Conservation (phyloP, 2,797 vertebrate species). For the Rhabdomys pumilio region DNA sequence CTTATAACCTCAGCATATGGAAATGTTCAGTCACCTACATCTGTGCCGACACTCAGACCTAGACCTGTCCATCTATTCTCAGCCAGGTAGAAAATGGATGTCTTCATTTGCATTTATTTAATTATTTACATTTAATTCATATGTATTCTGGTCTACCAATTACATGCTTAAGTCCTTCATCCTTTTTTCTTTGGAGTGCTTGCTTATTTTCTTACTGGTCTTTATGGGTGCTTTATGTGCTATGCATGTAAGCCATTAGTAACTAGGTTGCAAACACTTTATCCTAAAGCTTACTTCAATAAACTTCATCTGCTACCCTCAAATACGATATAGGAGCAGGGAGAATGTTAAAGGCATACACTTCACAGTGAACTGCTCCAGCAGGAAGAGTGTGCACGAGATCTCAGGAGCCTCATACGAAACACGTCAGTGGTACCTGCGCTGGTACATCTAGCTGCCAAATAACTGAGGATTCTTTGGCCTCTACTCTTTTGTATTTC, state of each 20-base stretch:
- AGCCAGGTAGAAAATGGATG: neutral
- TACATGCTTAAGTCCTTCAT: slow-evolving; percentile 28
- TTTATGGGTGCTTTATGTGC: neutral
- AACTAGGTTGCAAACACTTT: slow-evolving; percentile 52
- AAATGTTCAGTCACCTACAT: neutral
- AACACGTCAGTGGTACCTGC: neutral
- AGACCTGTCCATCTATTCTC: neutral
- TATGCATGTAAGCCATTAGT: neutral
- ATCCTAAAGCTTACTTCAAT: slow-evolving; percentile 54
- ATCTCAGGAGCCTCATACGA: neutral
- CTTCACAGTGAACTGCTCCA: neutral
- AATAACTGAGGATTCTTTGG: neutral
- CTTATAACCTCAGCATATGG: slow-evolving; percentile 4
- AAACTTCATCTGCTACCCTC: slow-evolving; percentile 24
- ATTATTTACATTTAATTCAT: neutral
- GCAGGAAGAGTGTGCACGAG: neutral
- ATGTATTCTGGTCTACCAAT: neutral
- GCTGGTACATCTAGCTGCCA: neutral
- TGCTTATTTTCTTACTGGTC: neutral
- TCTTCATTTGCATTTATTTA: slow-evolving; percentile 30
- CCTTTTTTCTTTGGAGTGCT: neutral
- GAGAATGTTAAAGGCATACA: slow-evolving; percentile 26
- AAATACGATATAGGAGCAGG: slow-evolving; percentile 17
- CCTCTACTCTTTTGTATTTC: slow-evolving; percentile 10
- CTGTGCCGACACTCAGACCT: neutral